These are phyloP conservation scores for Aythya baeri DNA, from an alignment of 2,113 vertebrate species.

Conservation along the genomic window DNA sequence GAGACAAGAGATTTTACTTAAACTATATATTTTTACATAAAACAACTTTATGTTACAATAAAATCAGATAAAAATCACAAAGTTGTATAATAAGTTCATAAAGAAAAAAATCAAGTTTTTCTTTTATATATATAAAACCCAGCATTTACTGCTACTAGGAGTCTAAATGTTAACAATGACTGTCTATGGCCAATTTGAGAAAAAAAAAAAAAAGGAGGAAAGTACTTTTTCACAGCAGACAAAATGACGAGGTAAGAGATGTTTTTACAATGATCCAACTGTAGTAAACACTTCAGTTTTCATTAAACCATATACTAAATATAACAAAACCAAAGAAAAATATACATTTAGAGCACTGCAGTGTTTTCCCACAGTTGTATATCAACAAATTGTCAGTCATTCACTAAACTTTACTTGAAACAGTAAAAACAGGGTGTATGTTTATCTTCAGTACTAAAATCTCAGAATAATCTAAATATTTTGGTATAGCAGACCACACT, in stretches of 20 bases:
- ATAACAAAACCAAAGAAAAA: slow-evolving; percentile 69
- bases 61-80: slow-evolving; percentile 85
- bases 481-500: slow-evolving; percentile 68
- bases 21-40: slow-evolving; percentile 90
- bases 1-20: slow-evolving; percentile 76
- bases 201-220: neutral
- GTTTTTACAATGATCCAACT: slow-evolving; percentile 55
- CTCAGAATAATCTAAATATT: slow-evolving; percentile 57
- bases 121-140: slow-evolving; percentile 63
- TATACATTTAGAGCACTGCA: slow-evolving; percentile 66
- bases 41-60: slow-evolving; percentile 86
- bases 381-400: slow-evolving; percentile 23
- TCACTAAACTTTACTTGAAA: slow-evolving; percentile 53
- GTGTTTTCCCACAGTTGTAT: slow-evolving; percentile 56
- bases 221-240: slow-evolving; percentile 58
- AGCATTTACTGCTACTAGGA: slow-evolving; percentile 61
- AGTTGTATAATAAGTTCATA: slow-evolving; percentile 77
- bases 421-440: slow-evolving; percentile 47
- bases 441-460: slow-evolving; percentile 26
- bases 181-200: slow-evolving; percentile 9
- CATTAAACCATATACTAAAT: slow-evolving; percentile 61
- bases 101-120: slow-evolving; percentile 73
- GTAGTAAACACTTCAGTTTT: slow-evolving; percentile 70
- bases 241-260: slow-evolving; percentile 57
- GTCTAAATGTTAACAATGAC: slow-evolving; percentile 51